phyloP scores from a whole-genome alignment of 2,888 invertebrate genomes.

The Drosophila infuscata region DNA sequence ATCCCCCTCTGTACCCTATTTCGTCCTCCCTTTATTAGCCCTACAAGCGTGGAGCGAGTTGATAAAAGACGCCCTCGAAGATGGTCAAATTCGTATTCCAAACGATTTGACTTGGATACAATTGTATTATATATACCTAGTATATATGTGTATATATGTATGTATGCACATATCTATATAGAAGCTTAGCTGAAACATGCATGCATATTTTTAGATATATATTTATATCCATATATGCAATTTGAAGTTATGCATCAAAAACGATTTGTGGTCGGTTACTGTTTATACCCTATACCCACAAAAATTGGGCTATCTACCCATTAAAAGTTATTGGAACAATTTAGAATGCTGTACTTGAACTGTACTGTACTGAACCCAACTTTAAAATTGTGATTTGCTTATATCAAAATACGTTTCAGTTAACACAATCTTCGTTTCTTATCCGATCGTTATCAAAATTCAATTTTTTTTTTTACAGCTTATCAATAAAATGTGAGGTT shows the following conservation, averaged over 20 bases:
- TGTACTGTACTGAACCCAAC: background rate
- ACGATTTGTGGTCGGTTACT: constrained; percentile 45
- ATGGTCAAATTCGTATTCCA: constrained; percentile 7
- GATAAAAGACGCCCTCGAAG: constrained; percentile 8
- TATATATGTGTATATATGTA: background rate
- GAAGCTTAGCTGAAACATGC: background rate
- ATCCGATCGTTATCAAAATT: background rate
- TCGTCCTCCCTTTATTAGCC: background rate
- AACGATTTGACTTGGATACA: constrained; percentile 13
- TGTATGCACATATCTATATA: background rate
- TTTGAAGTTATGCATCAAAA: constrained; percentile 60
- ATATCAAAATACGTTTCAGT: background rate
- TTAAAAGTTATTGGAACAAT: too few relatives aligned
- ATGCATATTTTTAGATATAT: constrained; percentile 10
- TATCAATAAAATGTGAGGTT: background rate
- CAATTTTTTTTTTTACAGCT: background rate
- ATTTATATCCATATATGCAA: background rate
- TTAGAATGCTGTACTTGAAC: too few relatives aligned
- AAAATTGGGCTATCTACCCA: background rate
- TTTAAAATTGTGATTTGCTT: background rate
- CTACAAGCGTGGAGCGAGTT: constrained; percentile 3
- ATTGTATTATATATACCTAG: background rate
- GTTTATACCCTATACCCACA: constrained; percentile 1
- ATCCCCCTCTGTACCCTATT: background rate
- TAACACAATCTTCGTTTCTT: background rate